Evolutionary conservation across 2,797 vertebrate species (phyloP), one percentile per base, ranked within the genome.

Genomic region (Brachyalestes nurse): DNA sequence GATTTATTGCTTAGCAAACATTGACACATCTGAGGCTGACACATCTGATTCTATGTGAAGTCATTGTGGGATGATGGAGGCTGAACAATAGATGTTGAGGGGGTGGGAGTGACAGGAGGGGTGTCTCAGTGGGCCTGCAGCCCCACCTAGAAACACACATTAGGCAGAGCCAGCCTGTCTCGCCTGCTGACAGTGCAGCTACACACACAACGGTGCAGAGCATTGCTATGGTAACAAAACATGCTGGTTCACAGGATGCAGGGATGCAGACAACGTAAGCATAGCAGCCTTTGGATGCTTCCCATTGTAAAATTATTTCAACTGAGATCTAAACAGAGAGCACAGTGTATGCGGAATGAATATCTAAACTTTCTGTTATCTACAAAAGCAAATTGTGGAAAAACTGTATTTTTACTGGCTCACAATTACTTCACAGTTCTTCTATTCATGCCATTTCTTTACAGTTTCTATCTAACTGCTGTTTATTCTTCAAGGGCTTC

Each of bases 141-240:
- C 83, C 87, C 82, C 85, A 87, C 88, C 87, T 89, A 82, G 85
- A 83, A 77, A 84, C 82, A 75, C 58, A 86, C 67, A 87, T 79
- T 65, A 77, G 55, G 74, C 69, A 61, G 75, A 16, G 67, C 53
- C 67, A 58, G 69, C 71, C 80, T 70, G 65, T 71, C 1, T n/a
- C 74, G 47, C 45, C 45, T 81, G 80, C 67, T 74, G 77, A 69
- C 77, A 80, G 60, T 28, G 67, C 69, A 71, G 47, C 23, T 73
- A 72, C 65, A 77, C 64, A 76, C 77, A 82, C 57, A 74, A 80
- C 38, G 49, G 60, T 75, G 65, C 58, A 67, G 53, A 38, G 17
- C 16, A 78, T 88, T 72, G 49, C 77, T 82, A 84, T 83, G 82
- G 83, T 75, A 78, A 84, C 80, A 45, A 66, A 57, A 64, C 45